Evolutionary conservation across 2,888 invertebrate genomes (phyloP).

Genomic region (Ornithoptera priamus): DNA sequence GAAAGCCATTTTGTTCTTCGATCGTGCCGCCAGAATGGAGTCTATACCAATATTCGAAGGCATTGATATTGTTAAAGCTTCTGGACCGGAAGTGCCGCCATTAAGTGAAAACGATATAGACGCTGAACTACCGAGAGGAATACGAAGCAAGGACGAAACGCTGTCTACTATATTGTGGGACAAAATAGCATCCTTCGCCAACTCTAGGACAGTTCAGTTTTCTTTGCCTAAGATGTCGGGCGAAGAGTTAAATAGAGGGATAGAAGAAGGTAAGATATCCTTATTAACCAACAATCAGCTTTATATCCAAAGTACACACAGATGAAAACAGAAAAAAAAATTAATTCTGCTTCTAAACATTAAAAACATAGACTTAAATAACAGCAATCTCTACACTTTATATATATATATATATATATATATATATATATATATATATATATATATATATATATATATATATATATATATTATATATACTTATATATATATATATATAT

Average conservation of each 20-base stretch:
- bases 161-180: conserved; percentile 86
- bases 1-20: conserved; percentile 89
- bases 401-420: too few species aligned
- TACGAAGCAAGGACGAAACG: conserved; percentile 83
- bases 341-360: too few species aligned
- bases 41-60: conserved; percentile 81
- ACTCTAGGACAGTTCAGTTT: conserved; percentile 87
- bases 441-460: too few species aligned
- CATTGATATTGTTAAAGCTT: conserved; percentile 82
- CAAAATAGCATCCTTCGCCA: conserved; percentile 84
- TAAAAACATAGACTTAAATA: too few species aligned
- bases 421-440: too few species aligned
- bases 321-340: too few species aligned
- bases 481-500: too few species aligned
- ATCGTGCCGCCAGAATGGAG: conserved; percentile 86
- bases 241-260: conserved; percentile 83
- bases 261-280: conserved; percentile 86
- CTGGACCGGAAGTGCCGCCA: conserved; percentile 66
- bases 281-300: neutral
- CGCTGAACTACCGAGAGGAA: conserved; percentile 82
- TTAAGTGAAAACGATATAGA: conserved; percentile 86
- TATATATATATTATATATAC: too few species aligned
- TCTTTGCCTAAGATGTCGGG: conserved; percentile 86
- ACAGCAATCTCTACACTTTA: too few species aligned
- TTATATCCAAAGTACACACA: too few species aligned